Evolutionary conservation across 2,113 vertebrate species (phyloP).

Genomic region (Xenopus laevis): DNA sequence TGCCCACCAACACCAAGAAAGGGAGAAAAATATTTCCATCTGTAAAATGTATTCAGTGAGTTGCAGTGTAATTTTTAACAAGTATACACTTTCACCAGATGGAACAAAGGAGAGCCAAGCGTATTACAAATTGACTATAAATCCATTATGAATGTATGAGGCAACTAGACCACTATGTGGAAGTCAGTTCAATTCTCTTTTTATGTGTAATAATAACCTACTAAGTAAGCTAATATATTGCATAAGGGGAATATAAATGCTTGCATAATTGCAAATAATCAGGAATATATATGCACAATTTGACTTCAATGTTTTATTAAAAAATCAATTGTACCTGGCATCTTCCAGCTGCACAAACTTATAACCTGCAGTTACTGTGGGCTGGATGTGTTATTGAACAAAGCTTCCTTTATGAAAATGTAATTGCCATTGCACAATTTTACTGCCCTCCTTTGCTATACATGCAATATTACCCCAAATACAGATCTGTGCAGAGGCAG

Average conservation of each 20-base stretch:
- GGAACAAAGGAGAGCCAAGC: slow-evolving; percentile 57
- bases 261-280: slow-evolving; percentile 35
- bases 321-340: slow-evolving; percentile 33
- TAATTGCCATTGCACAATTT: slow-evolving; percentile 23
- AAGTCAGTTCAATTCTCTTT: slow-evolving; percentile 54
- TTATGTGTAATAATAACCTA: slow-evolving; percentile 60
- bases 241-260: slow-evolving; percentile 43
- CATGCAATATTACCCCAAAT: not conserved
- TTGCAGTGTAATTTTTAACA: slow-evolving; percentile 29
- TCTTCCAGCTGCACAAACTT: slow-evolving; percentile 40
- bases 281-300: slow-evolving; percentile 35
- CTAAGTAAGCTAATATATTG: slow-evolving; percentile 54
- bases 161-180: slow-evolving; percentile 58
- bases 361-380: slow-evolving; percentile 13
- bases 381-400: slow-evolving; percentile 23
- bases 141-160: slow-evolving; percentile 62
- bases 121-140: slow-evolving; percentile 62
- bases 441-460: not conserved
- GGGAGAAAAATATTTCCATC: not conserved
- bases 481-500: slow-evolving; percentile 3
- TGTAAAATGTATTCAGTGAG: slow-evolving; percentile 17
- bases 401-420: slow-evolving; percentile 30
- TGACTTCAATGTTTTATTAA: slow-evolving; percentile 39
- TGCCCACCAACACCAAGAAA: too few relatives aligned
- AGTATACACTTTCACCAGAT: slow-evolving; percentile 59